These are phyloP conservation scores for Melanophora roralis DNA, from an alignment of 2,888 invertebrate species.

Conservation along the genomic window DNA sequence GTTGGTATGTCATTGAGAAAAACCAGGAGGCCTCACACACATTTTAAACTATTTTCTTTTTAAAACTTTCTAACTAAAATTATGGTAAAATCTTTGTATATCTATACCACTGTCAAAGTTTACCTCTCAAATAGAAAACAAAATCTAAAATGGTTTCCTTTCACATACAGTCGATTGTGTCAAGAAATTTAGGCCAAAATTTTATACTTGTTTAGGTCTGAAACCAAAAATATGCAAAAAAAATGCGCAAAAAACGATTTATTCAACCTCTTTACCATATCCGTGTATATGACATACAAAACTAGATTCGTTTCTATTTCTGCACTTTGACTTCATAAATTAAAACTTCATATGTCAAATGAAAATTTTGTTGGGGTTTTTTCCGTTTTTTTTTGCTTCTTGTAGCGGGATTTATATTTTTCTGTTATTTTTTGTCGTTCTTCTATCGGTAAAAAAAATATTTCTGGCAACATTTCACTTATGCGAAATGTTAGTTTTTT, in stretches of 20 bases:
- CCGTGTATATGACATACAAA: constrained; percentile 44
- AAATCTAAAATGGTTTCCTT: constrained; percentile 4
- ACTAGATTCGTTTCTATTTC: constrained; percentile 30
- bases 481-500: constrained; percentile 15
- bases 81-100: no score
- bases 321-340: constrained; percentile 60
- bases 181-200: constrained; percentile 50
- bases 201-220: constrained; percentile 28
- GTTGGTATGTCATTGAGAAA: no score
- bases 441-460: constrained; percentile 40
- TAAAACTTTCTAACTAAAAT: no score
- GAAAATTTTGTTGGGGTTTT: constrained; percentile 36
- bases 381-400: background rate
- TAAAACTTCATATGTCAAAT: constrained; percentile 64
- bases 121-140: no score
- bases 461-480: constrained; percentile 30
- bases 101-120: no score
- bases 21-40: no score
- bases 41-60: no score
- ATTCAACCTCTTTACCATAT: constrained; percentile 23
- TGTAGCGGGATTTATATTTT: constrained; percentile 7
- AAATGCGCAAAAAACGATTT: constrained; percentile 3
- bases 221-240: background rate
- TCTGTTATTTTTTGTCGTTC: constrained; percentile 62
- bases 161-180: constrained; percentile 36